A percentile compares a stretch with the other conserved stretches of the same genome.
Conservation (phyloP, 1,140 invertebrate genomes). For the Amyelois transitella region DNA sequence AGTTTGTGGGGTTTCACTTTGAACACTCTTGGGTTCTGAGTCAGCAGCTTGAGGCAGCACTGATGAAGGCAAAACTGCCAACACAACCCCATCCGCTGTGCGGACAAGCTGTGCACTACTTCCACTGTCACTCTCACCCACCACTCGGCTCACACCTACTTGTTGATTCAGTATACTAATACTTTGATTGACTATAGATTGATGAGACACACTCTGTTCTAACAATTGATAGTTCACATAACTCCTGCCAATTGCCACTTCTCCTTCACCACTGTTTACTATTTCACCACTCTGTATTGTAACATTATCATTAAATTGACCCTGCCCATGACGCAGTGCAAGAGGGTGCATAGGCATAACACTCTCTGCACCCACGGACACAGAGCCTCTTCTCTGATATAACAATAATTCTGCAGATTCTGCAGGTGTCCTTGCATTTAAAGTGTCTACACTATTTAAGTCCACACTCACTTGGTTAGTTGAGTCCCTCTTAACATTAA, state of each 20-base stretch:
- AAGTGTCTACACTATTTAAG: constrained; percentile 44
- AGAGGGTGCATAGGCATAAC: constrained; percentile 45
- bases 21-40: constrained; percentile 30
- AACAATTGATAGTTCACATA: constrained; percentile 71
- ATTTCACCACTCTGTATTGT: constrained; percentile 43
- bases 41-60: constrained; percentile 32
- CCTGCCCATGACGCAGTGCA: constrained; percentile 36
- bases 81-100: constrained; percentile 66
- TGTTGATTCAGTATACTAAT: constrained; percentile 73
- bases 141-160: constrained; percentile 56
- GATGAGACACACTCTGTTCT: constrained; percentile 70
- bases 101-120: constrained; percentile 54
- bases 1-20: constrained; percentile 55
- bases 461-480: constrained; percentile 25
- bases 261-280: constrained; percentile 49
- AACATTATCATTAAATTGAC: constrained; percentile 47
- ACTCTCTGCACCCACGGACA: constrained; percentile 34
- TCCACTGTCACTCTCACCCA: constrained; percentile 45
- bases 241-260: constrained; percentile 50
- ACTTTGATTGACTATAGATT: constrained; percentile 72
- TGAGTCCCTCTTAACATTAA: constrained; percentile 40
- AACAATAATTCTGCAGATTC: constrained; percentile 35
- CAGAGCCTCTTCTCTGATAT: constrained; percentile 47
- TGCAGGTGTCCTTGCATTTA: constrained; percentile 36
- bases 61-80: constrained; percentile 59